Evolutionary conservation across 2,797 vertebrate genomes (phyloP), one percentile per base, ranked within the genome.

Genomic region (Rhinatrema bivittatum): DNA sequence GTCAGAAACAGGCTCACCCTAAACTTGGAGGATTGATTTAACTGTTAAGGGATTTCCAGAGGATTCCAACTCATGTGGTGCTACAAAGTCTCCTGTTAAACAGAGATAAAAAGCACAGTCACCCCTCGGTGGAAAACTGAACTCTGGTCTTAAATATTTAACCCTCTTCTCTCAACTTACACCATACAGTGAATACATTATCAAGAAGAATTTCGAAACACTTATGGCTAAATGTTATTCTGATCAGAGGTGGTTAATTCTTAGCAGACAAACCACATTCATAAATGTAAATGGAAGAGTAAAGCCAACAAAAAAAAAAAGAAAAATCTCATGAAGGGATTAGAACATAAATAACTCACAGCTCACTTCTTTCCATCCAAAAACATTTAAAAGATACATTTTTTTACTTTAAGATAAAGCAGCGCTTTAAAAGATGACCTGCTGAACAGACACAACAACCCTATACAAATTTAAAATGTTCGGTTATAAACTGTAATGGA

Each of bases 271-370:
- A 20, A 20, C 10, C 28, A 53, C 33, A 46, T 58, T 54, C 54
- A 36, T 35, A 60, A 28, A 21, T 11, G 9, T 15, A 43, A 49
- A 33, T 39, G 1, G 16, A 56, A 40, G 4, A 46, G 3, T 4
- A 40, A 5, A 43, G 28, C 2, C 5, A 44, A 5, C 26, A 44
- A 58, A 40, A 56, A n/a, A n/a, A n/a, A n/a, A n/a, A 42, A 3
- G 3, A 21, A 48, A 34, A 17, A 19, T 33, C 32, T 55, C 13
- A 11, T 5, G 34, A 50, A 37, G 0, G 0, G 4, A 36, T 7
- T 73, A 55, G 60, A 60, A 65, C 74, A 68, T 71, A 66, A 78
- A 76, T 75, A 62, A 62, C 55, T 80, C 9, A 27, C 13, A 16
- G 10, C 20, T n/a, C 23, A 12, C n/a, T n/a, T n/a, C n/a, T n/a